Base-by-base conservation (phyloP, 2,797 vertebrate species). In the Alcedo atthis region DNA sequence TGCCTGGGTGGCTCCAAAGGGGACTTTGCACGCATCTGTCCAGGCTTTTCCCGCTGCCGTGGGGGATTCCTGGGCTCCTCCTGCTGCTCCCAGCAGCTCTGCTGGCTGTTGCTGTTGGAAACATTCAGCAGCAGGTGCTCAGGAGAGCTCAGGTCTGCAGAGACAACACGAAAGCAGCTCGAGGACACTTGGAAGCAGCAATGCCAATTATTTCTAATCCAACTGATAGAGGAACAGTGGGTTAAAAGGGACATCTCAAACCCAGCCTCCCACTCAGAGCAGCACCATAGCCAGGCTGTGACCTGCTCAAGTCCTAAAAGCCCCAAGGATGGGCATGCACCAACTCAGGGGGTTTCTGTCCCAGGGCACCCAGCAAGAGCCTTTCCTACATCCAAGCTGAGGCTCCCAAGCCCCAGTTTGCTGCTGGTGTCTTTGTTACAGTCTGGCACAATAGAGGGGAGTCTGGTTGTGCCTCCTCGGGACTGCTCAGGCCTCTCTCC, bases 91-190 rank as follows among this genome's bases (percentile, higher is more conserved):
- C 63, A 81, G 77, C 87, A 69, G 91, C 74, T 73, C 73, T 70
- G 73, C 16, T 87, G 12, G 5, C 76, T n/a, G 89, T 95, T 95
- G 94, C 93, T 95, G 85, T 93, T 95, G 91, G 94, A 94, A 94
- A 93, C 94, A 75, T 35, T 66, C 59, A 8, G 68, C 59, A 91
- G 74, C 87, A 64, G 37, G 24, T 28, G 19, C 0, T 3, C 68
- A 54, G 80, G 76, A 87, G 81, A 55, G 55, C 88, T 59, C 35
- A 12, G 63, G 45, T 55, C 75, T 94, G 63, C 67, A 12, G 63
- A 62, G 53, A 11, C 48, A 33, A 51, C 28, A 15, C 8, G 2
- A 42, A 79, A 86, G 59, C 79, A 59, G 81, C 68, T 73, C 1
- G 40, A 85, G 78, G 78, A 81, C 35, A 16, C 59, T 69, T 6